Base-by-base conservation (phyloP, 2,888 invertebrate genomes). In the Chloromyia formosa region DNA sequence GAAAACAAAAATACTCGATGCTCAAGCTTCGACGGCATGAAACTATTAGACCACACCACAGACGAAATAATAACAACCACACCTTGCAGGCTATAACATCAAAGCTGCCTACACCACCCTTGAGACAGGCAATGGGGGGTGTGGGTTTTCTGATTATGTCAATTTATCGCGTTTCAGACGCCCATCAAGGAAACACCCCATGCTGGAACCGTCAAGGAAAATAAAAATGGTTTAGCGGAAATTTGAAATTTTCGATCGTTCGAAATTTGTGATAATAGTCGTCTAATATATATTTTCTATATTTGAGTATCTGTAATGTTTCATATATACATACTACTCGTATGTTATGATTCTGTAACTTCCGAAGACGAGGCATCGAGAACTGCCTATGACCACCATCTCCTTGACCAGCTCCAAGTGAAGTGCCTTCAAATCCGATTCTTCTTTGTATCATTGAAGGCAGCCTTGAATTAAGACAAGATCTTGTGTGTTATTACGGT, bases 401-500 rank as follows among this genome's bases (percentile, higher is more conserved):
- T n/a, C 49, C 49, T 49, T 49, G 49, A 49, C 49, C 49, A n/a
- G n/a, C 27, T 35, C 2, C 27, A 35, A 35, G 27, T 35, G 27
- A n/a, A 49, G 12, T 49, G 49, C 49, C 49, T 49, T 12, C 12
- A n/a, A 49, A 1, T 49, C 1, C 16, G 49, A n/a, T 49, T 35
- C 27, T 49, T 49, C 10, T n/a, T 49, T 49, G 16, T 49, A 5
- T 18, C 20, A 56, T 16, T 56, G 20, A 18, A 10, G 16, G 14
- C 5, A 20, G 18, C 56, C 56, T 56, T 56, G 56, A 56, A 18
- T 56, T 20, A 56, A 20, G 16, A 56, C 27, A 56, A 56, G 20
- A 56, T 56, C 56, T 18, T 56, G 16, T 56, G 16, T 20, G 56
- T 56, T 49, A 16, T 16, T 53, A 56, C 56, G 56, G 56, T 56